Conservation (phyloP, 2,888 invertebrate species). For the Microchrysa polita region DNA sequence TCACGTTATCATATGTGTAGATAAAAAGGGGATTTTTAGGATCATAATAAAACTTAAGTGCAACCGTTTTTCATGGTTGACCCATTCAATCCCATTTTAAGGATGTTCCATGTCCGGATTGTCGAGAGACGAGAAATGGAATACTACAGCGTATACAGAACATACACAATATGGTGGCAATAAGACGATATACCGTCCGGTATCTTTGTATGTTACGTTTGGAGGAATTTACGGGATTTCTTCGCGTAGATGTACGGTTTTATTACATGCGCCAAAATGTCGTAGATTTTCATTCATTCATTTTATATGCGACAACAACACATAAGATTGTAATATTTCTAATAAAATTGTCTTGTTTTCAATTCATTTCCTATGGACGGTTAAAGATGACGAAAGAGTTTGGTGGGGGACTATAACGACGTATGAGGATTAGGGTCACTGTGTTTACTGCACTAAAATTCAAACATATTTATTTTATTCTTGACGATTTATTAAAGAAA, state of each 20-base stretch:
- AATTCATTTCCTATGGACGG: conserved; percentile 40
- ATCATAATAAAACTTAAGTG: conserved; percentile 45
- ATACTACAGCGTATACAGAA: too few relatives aligned
- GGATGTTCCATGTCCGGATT: conserved; percentile 32
- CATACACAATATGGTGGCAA: too few relatives aligned
- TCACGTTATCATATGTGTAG: conserved; percentile 42
- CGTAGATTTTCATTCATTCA: conserved; percentile 34
- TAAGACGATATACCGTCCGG: too few relatives aligned
- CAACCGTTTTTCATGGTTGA: conserved; percentile 45
- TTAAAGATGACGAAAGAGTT: conserved; percentile 31
- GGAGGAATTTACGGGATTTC: neutral
- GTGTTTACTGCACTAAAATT: too few relatives aligned
- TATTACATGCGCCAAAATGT: conserved; percentile 42
- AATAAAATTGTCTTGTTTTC: conserved; percentile 44
- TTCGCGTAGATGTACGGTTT: too few relatives aligned
- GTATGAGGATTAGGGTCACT: too few relatives aligned
- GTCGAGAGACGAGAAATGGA: neutral
- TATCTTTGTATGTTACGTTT: neutral
- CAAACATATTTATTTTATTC: too few relatives aligned
- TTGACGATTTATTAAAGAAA: too few relatives aligned
- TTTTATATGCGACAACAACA: conserved; percentile 15
- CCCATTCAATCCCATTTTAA: conserved; percentile 42
- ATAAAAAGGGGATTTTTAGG: conserved; percentile 44
- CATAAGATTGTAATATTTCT: conserved; percentile 40
- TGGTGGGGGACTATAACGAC: too few relatives aligned